Conservation (phyloP, 2,797 vertebrate genomes). For the Thalassophryne amazonica region DNA sequence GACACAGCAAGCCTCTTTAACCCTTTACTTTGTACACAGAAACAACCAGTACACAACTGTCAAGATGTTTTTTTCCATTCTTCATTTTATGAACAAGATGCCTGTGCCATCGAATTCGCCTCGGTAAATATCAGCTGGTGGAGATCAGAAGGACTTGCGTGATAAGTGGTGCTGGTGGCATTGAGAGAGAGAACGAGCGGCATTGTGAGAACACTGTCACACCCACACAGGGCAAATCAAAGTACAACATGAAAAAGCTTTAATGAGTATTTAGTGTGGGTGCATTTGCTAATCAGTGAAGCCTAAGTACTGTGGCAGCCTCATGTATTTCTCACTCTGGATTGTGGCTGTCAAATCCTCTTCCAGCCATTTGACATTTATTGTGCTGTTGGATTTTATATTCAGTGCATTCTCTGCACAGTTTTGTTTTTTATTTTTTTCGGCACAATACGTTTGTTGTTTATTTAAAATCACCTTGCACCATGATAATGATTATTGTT, state of each 20-base stretch:
- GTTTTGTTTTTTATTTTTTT: too few relatives aligned
- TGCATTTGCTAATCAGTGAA: conserved; percentile 36
- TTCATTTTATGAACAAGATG: too few relatives aligned
- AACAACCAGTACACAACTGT: too few relatives aligned
- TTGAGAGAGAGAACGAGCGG: not conserved
- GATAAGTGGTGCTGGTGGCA: conserved; percentile 1
- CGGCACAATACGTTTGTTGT: too few relatives aligned
- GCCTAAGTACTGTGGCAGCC: conserved; percentile 9
- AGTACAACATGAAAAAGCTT: conserved; percentile 17
- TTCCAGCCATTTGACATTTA: not conserved
- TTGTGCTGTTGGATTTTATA: not conserved
- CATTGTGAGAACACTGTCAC: conserved; percentile 21
- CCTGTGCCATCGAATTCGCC: conserved; percentile 1
- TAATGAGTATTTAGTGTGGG: conserved; percentile 40
- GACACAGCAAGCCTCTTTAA: too few relatives aligned
- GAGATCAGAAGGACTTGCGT: conserved; percentile 8
- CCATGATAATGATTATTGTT: too few relatives aligned
- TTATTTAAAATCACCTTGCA: too few relatives aligned
- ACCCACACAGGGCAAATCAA: conserved; percentile 47
- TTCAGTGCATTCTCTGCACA: too few relatives aligned
- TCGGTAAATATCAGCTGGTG: conserved; percentile 10
- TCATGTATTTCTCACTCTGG: conserved; percentile 2
- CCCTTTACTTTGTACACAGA: too few relatives aligned
- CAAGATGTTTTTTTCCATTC: too few relatives aligned
- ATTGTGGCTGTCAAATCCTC: not conserved